Conservation (phyloP, 2,113 vertebrate genomes). For the Numida meleagris region DNA sequence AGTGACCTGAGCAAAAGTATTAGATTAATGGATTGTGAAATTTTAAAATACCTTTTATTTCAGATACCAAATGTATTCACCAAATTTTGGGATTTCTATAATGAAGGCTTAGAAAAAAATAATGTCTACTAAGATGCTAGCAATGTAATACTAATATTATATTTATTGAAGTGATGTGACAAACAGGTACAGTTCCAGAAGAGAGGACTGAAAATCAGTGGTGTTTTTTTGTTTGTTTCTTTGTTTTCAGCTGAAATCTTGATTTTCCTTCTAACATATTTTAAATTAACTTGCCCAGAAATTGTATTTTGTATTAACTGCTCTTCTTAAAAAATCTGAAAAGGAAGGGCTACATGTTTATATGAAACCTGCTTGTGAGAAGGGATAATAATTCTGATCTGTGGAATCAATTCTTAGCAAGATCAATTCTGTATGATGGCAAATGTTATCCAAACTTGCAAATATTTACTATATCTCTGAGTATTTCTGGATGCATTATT, state of each 20-base stretch:
- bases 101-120: neutral
- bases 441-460: slow-evolving; percentile 1
- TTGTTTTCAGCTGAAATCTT: neutral
- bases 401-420: slow-evolving; percentile 31
- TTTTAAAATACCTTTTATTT: neutral
- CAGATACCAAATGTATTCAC: neutral
- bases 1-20: neutral
- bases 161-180: slow-evolving; percentile 29
- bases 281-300: slow-evolving; percentile 45
- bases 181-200: slow-evolving; percentile 24
- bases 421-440: slow-evolving; percentile 20
- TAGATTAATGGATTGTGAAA: neutral
- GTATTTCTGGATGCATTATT: slow-evolving; percentile 16
- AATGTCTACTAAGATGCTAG: slow-evolving; percentile 1
- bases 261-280: slow-evolving; percentile 37
- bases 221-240: neutral
- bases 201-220: slow-evolving; percentile 38
- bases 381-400: slow-evolving; percentile 24
- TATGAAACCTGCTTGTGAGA: neutral
- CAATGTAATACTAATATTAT: slow-evolving; percentile 2
- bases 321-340: neutral
- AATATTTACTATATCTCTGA: slow-evolving; percentile 21
- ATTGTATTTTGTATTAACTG: slow-evolving; percentile 31
- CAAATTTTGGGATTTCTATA: neutral
- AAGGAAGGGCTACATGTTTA: neutral